Evolutionary conservation across 2,113 vertebrate species (phyloP), one percentile per base, ranked within the genome.

Genomic region (Thinocorus orbignyianus): DNA sequence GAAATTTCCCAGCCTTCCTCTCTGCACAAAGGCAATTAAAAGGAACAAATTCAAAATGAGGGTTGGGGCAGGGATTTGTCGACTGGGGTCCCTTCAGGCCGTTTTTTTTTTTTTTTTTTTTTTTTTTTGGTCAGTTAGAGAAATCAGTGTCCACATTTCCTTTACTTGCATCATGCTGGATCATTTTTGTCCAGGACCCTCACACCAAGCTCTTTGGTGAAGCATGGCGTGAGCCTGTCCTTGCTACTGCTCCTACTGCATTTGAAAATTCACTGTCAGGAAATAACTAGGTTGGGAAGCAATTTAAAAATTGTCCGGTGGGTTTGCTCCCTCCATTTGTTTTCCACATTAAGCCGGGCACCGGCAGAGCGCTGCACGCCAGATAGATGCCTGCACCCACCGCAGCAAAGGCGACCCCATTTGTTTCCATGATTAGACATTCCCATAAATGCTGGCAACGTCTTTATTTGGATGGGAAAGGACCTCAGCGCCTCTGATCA

Each of bases 391-490:
- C 10, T 13, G 86, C 4, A 11, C 77, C 88, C 39, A 9, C 37
- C 17, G 2, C 72, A 5, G 78, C 79, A 64, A 74, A 10, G 8
- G 0, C 7, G 0, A 69, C 72, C 72, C 46, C 42, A 11, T 87
- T 94, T 90, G 80, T 94, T 95, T 72, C 86, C 17, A 15, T 81
- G 84, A 95, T 77, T 41, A 84, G 87, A 49, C 51, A 7, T 88
- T 88, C 57, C 10, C 5, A 86, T 82, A 93, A 95, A 93, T 4
- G 70, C 73, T 79, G 10, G 15, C 77, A 28, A 2, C 17, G 62
- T 83, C 68, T 95, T 95, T 85, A 80, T 91, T 95, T 97, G 68
- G 79, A 92, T 77, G 88, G 80, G 90, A 91, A 97, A 95, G 95
- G 89, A 41, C 62, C 55, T 93, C 74, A 26, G 2, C 46, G 25